These are phyloP conservation scores for Diceros bicornis DNA, from an alignment of 2,797 vertebrate genomes.

Conservation along the genomic window DNA sequence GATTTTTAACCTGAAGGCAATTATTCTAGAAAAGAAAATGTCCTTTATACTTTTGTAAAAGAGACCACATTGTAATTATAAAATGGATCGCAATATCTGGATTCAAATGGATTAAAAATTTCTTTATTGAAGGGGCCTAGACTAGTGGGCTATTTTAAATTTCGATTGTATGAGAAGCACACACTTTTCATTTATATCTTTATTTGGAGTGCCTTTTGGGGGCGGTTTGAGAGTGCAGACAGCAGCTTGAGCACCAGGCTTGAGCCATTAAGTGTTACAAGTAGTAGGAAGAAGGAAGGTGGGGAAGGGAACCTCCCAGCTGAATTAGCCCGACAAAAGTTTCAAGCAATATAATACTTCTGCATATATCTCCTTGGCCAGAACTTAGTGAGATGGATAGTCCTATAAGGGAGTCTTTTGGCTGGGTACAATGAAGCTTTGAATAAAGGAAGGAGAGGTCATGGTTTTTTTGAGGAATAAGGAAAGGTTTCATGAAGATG, in stretches of 20 bases:
- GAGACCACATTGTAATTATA: not conserved
- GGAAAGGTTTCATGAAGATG: not conserved
- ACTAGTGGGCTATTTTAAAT: not conserved
- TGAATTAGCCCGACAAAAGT: not conserved
- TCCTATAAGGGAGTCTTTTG: not conserved
- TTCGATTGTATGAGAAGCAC: not conserved
- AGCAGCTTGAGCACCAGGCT: not conserved
- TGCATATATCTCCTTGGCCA: not conserved
- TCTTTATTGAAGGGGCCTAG: not conserved
- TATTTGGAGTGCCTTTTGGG: not conserved
- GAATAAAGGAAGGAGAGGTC: not conserved
- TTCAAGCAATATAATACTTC: not conserved
- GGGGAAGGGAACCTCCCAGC: not conserved
- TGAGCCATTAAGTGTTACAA: not conserved
- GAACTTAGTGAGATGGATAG: not conserved
- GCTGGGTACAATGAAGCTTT: not conserved
- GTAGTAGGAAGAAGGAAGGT: not conserved
- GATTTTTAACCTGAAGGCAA: constrained; percentile 17
- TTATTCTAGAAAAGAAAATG: constrained; percentile 20
- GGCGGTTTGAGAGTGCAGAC: not conserved
- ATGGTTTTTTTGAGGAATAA: not conserved
- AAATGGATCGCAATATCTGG: not conserved
- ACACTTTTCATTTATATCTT: not conserved
- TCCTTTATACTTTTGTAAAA: not conserved
- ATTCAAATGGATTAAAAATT: not conserved